Conservation (phyloP, 1,140 invertebrate genomes). For the Penaeus vannamei region DNA sequence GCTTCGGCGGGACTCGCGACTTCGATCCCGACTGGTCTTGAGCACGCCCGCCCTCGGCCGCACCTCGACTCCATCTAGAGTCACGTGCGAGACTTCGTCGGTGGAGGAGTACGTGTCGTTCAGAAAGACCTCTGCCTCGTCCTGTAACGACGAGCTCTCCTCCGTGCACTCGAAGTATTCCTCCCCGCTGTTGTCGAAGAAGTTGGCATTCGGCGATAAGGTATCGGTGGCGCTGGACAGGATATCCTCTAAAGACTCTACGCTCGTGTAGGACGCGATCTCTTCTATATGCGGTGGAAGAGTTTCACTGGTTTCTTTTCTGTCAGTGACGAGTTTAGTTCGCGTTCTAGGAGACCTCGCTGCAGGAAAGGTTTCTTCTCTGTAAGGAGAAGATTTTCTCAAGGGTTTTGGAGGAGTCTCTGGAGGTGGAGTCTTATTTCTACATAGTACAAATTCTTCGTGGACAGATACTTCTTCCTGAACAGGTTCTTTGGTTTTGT, state of each 20-base stretch:
- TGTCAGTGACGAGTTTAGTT: neutral
- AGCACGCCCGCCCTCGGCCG: constrained; percentile 52
- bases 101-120: neutral
- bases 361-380: neutral
- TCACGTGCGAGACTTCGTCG: neutral
- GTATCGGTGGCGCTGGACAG: no score
- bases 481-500: constrained; percentile 9
- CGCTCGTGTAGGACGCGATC: neutral
- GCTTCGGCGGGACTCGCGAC: constrained; percentile 53
- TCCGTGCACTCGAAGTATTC: no score
- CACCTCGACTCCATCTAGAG: neutral
- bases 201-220: neutral
- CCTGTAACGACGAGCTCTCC: neutral
- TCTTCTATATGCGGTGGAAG: neutral
- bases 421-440: constrained; percentile 18
- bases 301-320: neutral
- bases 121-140: constrained; percentile 5
- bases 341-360: neutral
- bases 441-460: no score
- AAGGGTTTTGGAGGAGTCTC: neutral
- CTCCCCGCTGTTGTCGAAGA: neutral
- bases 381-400: constrained; percentile 9
- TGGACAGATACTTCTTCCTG: no score
- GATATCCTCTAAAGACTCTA: constrained; percentile 2
- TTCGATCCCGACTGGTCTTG: constrained; percentile 47